phyloP scores from a whole-genome alignment of 2,888 invertebrate genomes.

The Camponotus fellah region DNA sequence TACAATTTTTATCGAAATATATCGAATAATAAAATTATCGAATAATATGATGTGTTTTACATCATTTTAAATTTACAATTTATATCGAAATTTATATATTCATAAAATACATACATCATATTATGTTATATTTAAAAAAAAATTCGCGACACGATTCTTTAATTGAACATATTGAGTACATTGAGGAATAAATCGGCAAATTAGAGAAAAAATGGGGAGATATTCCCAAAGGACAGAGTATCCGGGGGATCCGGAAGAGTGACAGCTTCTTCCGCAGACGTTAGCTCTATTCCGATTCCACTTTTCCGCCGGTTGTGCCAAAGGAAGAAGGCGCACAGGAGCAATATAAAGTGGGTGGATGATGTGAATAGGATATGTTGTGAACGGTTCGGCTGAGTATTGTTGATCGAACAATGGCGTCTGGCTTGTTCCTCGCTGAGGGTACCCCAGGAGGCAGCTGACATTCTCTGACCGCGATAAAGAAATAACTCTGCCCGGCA shows the following conservation, averaged over 20 bases:
- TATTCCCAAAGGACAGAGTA: conserved; percentile 26
- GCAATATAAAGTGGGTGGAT: conserved; percentile 81
- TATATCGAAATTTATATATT: conserved; percentile 25
- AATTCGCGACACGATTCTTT: background rate
- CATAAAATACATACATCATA: background rate
- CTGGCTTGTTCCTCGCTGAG: conserved; percentile 80
- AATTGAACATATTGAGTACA: too few species aligned
- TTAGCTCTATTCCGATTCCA: conserved; percentile 70
- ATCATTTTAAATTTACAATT: background rate
- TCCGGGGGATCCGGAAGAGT: conserved; percentile 59
- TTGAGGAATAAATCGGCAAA: background rate
- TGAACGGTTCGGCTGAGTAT: conserved; percentile 83
- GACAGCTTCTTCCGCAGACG: conserved; percentile 75
- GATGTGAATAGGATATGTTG: conserved; percentile 83
- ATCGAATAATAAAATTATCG: too few species aligned
- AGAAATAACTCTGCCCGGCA: conserved; percentile 80
- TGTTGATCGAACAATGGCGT: conserved; percentile 84
- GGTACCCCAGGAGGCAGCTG: conserved; percentile 82
- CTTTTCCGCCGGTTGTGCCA: conserved; percentile 53
- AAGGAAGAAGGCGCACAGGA: conserved; percentile 47
- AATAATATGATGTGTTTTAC: too few species aligned
- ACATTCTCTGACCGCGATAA: conserved; percentile 82
- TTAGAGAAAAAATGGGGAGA: conserved; percentile 21
- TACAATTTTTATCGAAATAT: background rate
- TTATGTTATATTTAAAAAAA: background rate